Evolutionary conservation across 2,113 vertebrate genomes (phyloP).

Genomic region (Corydoras maculifer): DNA sequence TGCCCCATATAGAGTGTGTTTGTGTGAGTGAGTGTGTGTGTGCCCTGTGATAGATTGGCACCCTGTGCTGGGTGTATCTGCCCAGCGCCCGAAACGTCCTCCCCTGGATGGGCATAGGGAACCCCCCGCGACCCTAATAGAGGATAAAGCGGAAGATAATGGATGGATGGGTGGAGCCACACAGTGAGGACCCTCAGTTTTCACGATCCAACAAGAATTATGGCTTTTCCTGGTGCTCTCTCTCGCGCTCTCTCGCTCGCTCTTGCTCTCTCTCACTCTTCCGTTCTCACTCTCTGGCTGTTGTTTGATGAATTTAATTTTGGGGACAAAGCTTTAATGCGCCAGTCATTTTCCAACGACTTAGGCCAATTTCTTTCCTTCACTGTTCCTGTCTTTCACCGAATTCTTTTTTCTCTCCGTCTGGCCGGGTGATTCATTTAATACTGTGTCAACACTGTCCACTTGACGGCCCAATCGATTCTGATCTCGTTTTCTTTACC

Average conservation of each 20-base stretch:
- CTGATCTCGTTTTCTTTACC: slow-evolving; percentile 51
- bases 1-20: too few relatives aligned
- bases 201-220: slow-evolving; percentile 10
- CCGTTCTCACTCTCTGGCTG: neutral
- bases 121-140: too few relatives aligned
- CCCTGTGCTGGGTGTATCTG: too few relatives aligned
- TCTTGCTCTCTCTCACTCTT: neutral
- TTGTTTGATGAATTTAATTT: slow-evolving; percentile 3
- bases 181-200: neutral
- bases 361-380: slow-evolving; percentile 4
- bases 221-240: neutral
- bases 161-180: neutral
- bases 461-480: slow-evolving; percentile 49
- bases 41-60: too few relatives aligned
- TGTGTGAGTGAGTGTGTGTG: too few relatives aligned
- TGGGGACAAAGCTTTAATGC: slow-evolving; percentile 7
- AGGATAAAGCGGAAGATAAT: too few relatives aligned
- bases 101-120: too few relatives aligned
- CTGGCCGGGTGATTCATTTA: slow-evolving; percentile 45
- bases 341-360: slow-evolving; percentile 19
- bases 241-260: neutral
- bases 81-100: too few relatives aligned
- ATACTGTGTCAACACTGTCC: slow-evolving; percentile 48
- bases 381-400: neutral
- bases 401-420: slow-evolving; percentile 12